Evolutionary conservation across 2,113 vertebrate genomes (phyloP).

Genomic region (Rhineura floridana): DNA sequence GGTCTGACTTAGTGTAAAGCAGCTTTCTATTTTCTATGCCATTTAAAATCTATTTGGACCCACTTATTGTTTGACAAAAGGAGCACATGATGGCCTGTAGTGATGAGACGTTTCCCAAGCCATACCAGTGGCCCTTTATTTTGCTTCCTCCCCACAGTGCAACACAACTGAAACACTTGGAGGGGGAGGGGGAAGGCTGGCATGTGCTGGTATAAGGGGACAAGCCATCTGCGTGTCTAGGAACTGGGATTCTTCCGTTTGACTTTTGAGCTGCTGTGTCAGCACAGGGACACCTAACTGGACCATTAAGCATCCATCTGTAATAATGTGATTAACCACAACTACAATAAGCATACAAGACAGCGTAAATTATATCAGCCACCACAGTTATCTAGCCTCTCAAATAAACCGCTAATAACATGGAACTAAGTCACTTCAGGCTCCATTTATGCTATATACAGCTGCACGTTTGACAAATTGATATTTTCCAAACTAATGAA

Average conservation of each 20-base stretch:
- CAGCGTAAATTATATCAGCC: conserved; percentile 56
- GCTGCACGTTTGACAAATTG: conserved; percentile 64
- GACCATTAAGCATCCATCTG: conserved; percentile 44
- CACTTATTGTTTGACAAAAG: not conserved
- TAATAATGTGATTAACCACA: conserved; percentile 41
- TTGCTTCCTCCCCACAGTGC: not conserved
- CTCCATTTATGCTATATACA: conserved; percentile 64
- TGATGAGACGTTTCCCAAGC: not conserved
- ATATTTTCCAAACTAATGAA: conserved; percentile 68
- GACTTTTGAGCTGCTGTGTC: not conserved
- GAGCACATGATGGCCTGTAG: not conserved
- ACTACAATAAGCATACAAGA: conserved; percentile 44
- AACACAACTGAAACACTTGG: not conserved
- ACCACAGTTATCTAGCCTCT: conserved; percentile 47
- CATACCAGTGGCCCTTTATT: not conserved
- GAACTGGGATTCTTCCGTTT: not conserved
- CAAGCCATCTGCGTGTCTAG: not conserved
- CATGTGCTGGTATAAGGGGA: not conserved
- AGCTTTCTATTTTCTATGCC: not conserved
- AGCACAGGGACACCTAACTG: not conserved
- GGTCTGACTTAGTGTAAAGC: too few species aligned
- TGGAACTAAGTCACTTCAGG: conserved; percentile 72
- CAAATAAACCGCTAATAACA: conserved; percentile 69
- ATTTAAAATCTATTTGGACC: not conserved
- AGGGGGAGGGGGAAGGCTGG: not conserved